Percentiles rank a stretch among this genome's conserved stretches.
Evolutionary conservation across 2,113 vertebrate species (phyloP).

Genomic region (Otis tarda): DNA sequence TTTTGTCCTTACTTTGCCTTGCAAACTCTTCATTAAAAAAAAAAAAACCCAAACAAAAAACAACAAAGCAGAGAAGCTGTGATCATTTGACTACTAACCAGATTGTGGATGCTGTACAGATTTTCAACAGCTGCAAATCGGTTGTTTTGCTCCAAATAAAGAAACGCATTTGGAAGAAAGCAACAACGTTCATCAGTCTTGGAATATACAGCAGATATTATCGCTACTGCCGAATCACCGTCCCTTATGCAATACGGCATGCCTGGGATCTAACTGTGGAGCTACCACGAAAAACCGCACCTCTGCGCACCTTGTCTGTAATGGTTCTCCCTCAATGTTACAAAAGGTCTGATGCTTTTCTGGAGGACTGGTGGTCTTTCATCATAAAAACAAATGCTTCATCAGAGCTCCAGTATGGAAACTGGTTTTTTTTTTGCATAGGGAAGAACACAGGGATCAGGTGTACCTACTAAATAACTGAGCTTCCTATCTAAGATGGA

Average conservation of each 20-base stretch:
- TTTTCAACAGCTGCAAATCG: background rate
- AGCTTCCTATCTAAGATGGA: background rate
- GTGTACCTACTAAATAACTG: background rate
- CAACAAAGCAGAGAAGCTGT: background rate
- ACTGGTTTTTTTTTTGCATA: background rate
- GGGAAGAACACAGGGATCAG: background rate
- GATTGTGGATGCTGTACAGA: accelerated
- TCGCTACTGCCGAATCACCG: background rate
- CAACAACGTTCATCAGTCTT: background rate
- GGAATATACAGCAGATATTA: background rate
- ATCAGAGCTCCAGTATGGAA: background rate
- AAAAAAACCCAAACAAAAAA: background rate
- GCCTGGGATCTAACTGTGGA: background rate
- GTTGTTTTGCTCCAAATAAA: slow-evolving; percentile 1
- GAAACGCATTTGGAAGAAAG: slow-evolving; percentile 8
- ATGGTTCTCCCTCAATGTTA: background rate
- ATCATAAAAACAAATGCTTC: background rate
- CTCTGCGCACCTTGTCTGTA: background rate
- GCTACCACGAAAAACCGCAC: background rate
- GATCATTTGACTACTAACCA: background rate
- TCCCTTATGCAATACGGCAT: background rate
- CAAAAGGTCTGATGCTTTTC: background rate
- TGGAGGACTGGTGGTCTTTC: background rate
- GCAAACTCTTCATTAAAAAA: background rate
- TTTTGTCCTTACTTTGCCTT: background rate